phyloP scores from a whole-genome alignment of 2,888 invertebrate species.

The Mermis nigrescens region DNA sequence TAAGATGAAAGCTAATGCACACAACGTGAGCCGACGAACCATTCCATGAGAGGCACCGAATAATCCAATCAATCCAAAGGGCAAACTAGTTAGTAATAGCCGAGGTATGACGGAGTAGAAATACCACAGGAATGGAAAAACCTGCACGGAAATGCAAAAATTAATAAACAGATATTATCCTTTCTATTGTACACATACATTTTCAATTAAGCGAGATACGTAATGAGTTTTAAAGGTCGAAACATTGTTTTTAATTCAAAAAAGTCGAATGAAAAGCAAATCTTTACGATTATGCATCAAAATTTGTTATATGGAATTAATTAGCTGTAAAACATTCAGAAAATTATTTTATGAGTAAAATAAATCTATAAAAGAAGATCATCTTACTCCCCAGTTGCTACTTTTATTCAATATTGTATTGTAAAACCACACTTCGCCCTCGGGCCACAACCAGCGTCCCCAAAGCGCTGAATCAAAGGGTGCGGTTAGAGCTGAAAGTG shows the following conservation, averaged over 20 bases:
- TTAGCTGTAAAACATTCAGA: not conserved
- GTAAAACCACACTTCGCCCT: slow-evolving; percentile 88
- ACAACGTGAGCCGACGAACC: slow-evolving; percentile 42
- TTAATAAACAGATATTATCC: too few species aligned
- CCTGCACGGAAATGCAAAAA: too few species aligned
- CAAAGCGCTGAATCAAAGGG: slow-evolving; percentile 78
- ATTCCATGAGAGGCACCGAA: slow-evolving; percentile 45
- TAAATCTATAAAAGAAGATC: too few species aligned
- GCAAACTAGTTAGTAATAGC: slow-evolving; percentile 58
- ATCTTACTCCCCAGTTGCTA: slow-evolving; percentile 76
- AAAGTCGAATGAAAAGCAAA: not conserved
- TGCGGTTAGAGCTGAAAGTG: slow-evolving; percentile 53
- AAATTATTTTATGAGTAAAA: slow-evolving; percentile 1
- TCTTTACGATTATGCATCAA: slow-evolving; percentile 1
- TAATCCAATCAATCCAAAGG: slow-evolving; percentile 46
- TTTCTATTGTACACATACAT: too few species aligned
- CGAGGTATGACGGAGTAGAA: slow-evolving; percentile 90
- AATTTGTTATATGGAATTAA: slow-evolving; percentile 9
- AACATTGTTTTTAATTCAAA: too few species aligned
- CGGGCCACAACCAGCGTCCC: slow-evolving; percentile 74
- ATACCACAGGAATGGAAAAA: slow-evolving; percentile 88
- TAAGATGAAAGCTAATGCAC: slow-evolving; percentile 40
- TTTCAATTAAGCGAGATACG: too few species aligned
- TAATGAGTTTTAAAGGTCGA: too few species aligned
- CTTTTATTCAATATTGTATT: slow-evolving; percentile 84